Evolutionary conservation across 2,113 vertebrate genomes (phyloP).

Genomic region (Lynx canadensis): DNA sequence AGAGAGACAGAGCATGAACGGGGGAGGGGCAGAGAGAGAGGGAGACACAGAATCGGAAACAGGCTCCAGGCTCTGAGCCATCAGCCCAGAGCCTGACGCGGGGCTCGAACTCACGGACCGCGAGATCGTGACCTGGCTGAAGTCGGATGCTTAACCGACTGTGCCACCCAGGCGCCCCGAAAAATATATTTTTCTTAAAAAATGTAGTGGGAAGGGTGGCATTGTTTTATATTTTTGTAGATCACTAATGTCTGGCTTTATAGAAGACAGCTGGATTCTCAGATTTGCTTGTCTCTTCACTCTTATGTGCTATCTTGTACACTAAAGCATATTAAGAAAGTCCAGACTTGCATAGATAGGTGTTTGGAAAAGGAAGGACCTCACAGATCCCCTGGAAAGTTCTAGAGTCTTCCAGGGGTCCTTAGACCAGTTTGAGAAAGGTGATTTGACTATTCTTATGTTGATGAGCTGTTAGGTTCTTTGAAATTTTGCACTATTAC

Average conservation of each 20-base stretch:
- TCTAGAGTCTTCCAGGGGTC: neutral
- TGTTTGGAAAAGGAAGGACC: neutral
- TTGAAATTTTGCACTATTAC: neutral
- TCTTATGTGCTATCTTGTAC: neutral
- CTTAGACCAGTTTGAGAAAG: neutral
- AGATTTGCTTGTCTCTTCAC: neutral
- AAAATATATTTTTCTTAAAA: neutral
- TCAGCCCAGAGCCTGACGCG: too few species aligned
- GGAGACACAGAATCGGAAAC: too few species aligned
- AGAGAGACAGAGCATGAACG: too few species aligned
- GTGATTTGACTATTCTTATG: neutral
- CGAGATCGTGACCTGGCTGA: too few species aligned
- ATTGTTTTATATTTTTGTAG: conserved; percentile 6
- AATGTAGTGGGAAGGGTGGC: neutral
- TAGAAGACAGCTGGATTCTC: neutral
- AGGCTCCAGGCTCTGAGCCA: too few species aligned
- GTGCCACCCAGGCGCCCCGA: neutral
- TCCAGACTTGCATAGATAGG: neutral
- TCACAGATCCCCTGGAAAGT: neutral
- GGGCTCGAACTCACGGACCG: too few species aligned
- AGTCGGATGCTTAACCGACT: too few species aligned
- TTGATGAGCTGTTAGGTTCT: neutral
- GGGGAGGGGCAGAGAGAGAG: too few species aligned
- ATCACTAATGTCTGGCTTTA: neutral
- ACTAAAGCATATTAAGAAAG: neutral